Conservation (phyloP, 1,140 invertebrate species). For the Drosophila kikkawai region DNA sequence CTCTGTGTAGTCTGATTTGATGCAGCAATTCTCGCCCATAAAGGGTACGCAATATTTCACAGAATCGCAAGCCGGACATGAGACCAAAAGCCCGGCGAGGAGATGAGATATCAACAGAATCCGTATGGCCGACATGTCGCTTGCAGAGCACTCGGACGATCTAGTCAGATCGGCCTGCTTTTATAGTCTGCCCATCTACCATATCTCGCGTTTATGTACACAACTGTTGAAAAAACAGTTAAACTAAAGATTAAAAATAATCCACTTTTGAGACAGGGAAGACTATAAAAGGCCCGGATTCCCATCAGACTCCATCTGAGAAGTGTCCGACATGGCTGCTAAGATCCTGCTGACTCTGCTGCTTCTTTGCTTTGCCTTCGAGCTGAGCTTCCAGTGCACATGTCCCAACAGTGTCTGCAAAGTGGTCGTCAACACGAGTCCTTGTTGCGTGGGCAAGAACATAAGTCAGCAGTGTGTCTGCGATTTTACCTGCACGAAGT, state of each 20-base stretch:
- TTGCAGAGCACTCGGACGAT: neutral
- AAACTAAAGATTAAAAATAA: slow-evolving; percentile 14
- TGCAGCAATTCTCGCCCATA: slow-evolving; percentile 9
- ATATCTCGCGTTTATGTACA: slow-evolving; percentile 4
- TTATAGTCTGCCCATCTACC: slow-evolving; percentile 15
- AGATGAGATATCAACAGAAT: neutral
- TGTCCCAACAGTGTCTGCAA: slow-evolving; percentile 6
- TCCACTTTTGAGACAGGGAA: too few relatives aligned
- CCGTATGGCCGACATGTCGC: slow-evolving; percentile 4
- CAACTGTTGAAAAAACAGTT: slow-evolving; percentile 16
- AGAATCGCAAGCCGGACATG: neutral
- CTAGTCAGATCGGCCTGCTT: slow-evolving; percentile 2
- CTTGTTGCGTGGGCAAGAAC: neutral
- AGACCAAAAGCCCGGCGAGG: neutral
- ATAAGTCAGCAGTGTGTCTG: slow-evolving; percentile 33
- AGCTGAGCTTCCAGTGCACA: neutral
- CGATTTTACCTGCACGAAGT: slow-evolving; percentile 46
- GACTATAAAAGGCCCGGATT: slow-evolving; percentile 25
- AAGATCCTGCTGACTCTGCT: slow-evolving; percentile 19
- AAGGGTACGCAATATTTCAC: slow-evolving; percentile 3
- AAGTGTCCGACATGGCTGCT: slow-evolving; percentile 14
- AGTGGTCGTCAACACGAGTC: neutral
- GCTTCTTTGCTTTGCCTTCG: neutral
- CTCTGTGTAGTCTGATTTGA: neutral
- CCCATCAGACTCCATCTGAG: neutral